A percentile compares a stretch with the other conserved stretches of the same genome.
phyloP scores from a whole-genome alignment of 64 coral and sea anemone species.

The Acropora yongei region DNA sequence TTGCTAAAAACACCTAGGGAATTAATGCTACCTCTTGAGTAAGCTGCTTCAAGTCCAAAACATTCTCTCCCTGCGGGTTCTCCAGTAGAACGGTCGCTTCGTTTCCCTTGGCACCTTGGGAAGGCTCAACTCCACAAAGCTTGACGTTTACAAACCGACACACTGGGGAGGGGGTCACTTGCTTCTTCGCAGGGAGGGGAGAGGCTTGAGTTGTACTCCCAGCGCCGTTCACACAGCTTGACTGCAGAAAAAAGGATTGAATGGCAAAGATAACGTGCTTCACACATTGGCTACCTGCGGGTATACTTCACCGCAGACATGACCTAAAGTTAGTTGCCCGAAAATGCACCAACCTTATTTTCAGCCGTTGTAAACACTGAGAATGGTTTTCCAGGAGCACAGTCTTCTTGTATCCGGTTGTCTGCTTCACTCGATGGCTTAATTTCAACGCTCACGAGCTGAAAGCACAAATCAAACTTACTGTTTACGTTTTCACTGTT shows the following conservation, averaged over 20 bases:
- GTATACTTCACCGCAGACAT: too few relatives aligned
- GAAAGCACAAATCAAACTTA: not conserved
- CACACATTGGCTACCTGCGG: too few relatives aligned
- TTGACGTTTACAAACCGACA: constrained; percentile 92
- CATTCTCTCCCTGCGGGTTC: constrained; percentile 81
- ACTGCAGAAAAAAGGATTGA: not conserved
- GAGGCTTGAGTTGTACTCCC: not conserved
- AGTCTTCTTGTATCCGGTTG: constrained; percentile 82
- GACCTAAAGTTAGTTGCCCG: not conserved
- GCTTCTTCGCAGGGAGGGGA: constrained; percentile 35
- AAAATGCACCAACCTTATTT: constrained; percentile 38
- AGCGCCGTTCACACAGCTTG: not conserved
- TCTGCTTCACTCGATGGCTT: constrained; percentile 82
- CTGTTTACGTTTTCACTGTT: not conserved
- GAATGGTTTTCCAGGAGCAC: constrained; percentile 88
- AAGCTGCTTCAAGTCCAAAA: constrained; percentile 60
- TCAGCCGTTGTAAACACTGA: constrained; percentile 73
- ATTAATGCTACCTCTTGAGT: constrained; percentile 51
- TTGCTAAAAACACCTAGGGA: not conserved
- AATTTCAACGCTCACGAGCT: constrained; percentile 74
- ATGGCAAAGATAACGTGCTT: not conserved
- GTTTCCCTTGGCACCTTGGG: constrained; percentile 68
- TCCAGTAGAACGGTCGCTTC: constrained; percentile 81
- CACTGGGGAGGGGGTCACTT: constrained; percentile 62
- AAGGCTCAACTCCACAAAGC: constrained; percentile 71